A percentile compares a stretch with the other conserved stretches of the same genome.
These are phyloP conservation scores for Recurvirostra avosetta DNA, from an alignment of 2,113 vertebrate species.

Conservation along the genomic window DNA sequence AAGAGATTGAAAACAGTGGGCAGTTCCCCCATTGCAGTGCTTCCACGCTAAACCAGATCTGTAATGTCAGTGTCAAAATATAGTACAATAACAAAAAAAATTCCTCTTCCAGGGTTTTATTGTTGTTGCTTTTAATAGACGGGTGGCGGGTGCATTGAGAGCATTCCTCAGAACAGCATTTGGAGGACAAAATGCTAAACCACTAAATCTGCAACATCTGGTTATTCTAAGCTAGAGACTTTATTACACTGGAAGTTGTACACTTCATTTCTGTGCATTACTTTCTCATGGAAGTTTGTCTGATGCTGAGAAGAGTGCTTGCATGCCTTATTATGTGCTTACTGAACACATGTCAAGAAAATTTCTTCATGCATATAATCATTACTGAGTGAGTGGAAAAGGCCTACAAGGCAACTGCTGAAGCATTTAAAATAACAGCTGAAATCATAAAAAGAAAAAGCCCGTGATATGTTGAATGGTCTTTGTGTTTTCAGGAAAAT, in stretches of 20 bases:
- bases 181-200: neutral
- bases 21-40: neutral
- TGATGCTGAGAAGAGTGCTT: neutral
- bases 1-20: neutral
- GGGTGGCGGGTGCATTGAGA: neutral
- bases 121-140: neutral
- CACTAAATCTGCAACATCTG: conserved; percentile 2
- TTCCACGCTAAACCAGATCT: neutral
- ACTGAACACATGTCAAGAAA: neutral
- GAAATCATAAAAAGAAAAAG: neutral
- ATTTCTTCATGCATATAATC: neutral
- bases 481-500: neutral
- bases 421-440: conserved; percentile 6
- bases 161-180: neutral
- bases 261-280: neutral
- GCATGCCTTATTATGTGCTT: neutral
- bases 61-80: neutral
- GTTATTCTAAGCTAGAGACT: neutral
- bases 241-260: neutral
- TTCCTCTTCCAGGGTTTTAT: neutral
- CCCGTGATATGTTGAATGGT: neutral
- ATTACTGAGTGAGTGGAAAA: neutral
- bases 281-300: neutral
- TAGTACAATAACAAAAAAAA: neutral
- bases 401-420: conserved; percentile 18